Percentiles rank a stretch among this genome's conserved stretches.
phyloP scores from a whole-genome alignment of 2,113 vertebrate species.

The Passerina amoena region DNA sequence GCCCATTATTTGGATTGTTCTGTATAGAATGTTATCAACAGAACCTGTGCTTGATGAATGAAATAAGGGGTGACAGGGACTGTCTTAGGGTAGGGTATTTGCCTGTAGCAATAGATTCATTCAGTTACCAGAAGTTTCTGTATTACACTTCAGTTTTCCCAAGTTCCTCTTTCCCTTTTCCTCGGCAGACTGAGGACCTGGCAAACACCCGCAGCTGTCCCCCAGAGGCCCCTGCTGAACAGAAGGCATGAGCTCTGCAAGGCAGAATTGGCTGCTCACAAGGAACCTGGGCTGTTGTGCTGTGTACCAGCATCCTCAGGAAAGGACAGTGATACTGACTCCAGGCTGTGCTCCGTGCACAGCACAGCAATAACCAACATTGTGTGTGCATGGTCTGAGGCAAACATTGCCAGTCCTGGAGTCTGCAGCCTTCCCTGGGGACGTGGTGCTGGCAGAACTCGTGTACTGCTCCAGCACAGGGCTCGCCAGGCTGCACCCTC shows the following conservation, averaged over 20 bases:
- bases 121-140: background rate
- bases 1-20: background rate
- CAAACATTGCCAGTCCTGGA: background rate
- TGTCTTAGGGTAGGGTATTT: background rate
- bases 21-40: background rate
- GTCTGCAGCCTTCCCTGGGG: background rate
- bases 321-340: background rate
- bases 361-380: background rate
- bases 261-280: background rate
- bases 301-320: background rate
- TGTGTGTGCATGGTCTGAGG: rapidly evolving
- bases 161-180: background rate
- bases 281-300: background rate
- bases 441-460: background rate
- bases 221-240: background rate
- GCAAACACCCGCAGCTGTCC: rapidly evolving
- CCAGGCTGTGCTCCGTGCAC: background rate
- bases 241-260: rapidly evolving
- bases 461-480: background rate
- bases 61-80: background rate
- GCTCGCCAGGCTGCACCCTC: background rate
- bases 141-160: background rate
- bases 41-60: background rate
- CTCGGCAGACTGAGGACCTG: background rate
- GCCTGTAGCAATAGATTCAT: background rate